Evolutionary conservation across 2,797 vertebrate genomes (phyloP).

Genomic region (Anableps anableps): DNA sequence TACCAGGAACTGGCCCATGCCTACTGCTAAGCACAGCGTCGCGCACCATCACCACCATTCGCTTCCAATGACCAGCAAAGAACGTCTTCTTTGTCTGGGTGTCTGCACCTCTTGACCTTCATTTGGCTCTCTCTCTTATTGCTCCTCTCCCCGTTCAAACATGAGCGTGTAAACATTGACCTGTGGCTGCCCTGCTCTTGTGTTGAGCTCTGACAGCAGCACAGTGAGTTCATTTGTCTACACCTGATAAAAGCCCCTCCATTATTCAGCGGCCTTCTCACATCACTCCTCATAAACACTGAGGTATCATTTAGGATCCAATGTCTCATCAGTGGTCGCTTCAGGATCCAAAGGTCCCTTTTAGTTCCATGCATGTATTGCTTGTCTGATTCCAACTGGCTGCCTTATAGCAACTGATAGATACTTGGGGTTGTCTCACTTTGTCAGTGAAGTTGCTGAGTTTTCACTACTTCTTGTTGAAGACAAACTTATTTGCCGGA

Average conservation of each 20-base stretch:
- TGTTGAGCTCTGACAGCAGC: conserved; percentile 42
- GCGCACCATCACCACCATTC: conserved; percentile 47
- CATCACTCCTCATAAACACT: conserved; percentile 74
- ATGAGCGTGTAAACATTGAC: conserved; percentile 38
- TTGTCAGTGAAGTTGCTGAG: neutral
- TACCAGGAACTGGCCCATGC: neutral
- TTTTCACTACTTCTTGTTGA: conserved; percentile 11
- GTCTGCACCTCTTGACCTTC: conserved; percentile 48
- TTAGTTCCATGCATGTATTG: conserved; percentile 57
- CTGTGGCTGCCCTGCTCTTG: conserved; percentile 13
- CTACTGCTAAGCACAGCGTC: conserved; percentile 14
- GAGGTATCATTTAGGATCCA: conserved; percentile 79
- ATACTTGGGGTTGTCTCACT: neutral
- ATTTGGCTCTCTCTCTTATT: conserved; percentile 50
- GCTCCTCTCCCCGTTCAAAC: conserved; percentile 11
- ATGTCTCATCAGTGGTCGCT: conserved; percentile 76
- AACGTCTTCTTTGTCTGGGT: conserved; percentile 17
- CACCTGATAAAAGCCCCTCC: conserved; percentile 42
- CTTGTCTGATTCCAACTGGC: conserved; percentile 42
- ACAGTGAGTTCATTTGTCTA: conserved; percentile 44
- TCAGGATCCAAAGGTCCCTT: conserved; percentile 32
- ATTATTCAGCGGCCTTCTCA: conserved; percentile 77
- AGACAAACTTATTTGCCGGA: conserved; percentile 34
- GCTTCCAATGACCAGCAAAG: conserved; percentile 29
- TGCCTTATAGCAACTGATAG: neutral